Evolutionary conservation across 2,888 invertebrate genomes (phyloP).

Genomic region (Calameuta filiformis): DNA sequence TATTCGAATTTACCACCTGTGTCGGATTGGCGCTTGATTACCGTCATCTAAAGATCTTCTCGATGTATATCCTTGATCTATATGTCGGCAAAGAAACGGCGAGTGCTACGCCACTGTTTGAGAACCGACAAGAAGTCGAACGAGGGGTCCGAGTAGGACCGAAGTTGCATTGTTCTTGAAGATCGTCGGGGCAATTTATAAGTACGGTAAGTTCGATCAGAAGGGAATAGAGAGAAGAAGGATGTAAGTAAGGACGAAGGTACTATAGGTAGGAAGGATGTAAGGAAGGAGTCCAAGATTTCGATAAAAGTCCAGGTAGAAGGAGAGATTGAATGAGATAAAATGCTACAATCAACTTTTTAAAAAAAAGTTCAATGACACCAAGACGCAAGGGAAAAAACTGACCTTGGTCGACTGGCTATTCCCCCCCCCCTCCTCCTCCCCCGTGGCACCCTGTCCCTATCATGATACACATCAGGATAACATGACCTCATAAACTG

Average conservation of each 20-base stretch:
- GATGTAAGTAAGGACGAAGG: background rate
- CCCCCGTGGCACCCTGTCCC: too few relatives aligned
- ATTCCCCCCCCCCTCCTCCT: too few relatives aligned
- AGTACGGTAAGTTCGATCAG: slow-evolving; percentile 19
- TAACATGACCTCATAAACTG: slow-evolving; percentile 30
- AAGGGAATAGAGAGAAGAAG: slow-evolving; percentile 1
- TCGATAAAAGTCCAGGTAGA: too few relatives aligned
- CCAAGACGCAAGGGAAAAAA: too few relatives aligned
- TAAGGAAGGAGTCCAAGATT: background rate
- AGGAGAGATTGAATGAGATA: too few relatives aligned
- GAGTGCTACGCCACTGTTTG: slow-evolving; percentile 19
- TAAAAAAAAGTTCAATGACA: too few relatives aligned
- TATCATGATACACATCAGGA: slow-evolving; percentile 10
- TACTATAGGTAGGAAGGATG: slow-evolving; percentile 1
- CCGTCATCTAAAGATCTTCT: background rate
- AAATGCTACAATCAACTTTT: too few relatives aligned
- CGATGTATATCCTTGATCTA: too few relatives aligned
- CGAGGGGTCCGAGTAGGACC: slow-evolving; percentile 19
- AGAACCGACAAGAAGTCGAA: slow-evolving; percentile 15
- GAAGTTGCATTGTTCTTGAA: slow-evolving; percentile 20
- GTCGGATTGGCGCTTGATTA: slow-evolving; percentile 3
- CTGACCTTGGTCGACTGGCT: too few relatives aligned
- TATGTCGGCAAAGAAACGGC: too few relatives aligned
- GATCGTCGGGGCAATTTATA: slow-evolving; percentile 20
- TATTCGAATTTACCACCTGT: slow-evolving; percentile 7